Evolutionary conservation across 2,113 vertebrate genomes (phyloP), one percentile per base, ranked within the genome.

Genomic region (Malurus elegans): DNA sequence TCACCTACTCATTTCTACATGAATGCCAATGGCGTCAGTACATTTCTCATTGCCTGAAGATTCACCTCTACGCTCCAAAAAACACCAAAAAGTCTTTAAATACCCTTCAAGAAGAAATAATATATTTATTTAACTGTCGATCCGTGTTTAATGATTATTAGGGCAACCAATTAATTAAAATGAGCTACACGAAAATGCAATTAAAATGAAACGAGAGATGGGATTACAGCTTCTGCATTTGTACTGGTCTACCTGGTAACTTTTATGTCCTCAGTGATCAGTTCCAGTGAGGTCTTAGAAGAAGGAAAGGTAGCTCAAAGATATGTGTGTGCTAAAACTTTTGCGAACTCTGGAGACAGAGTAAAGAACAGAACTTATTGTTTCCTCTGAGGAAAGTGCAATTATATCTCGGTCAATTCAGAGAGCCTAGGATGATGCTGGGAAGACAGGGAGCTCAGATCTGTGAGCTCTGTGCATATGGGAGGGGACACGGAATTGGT

Each of bases 101-200:
- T 34, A 9, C 74, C 25, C 36, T 45, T 87, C 31, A 85, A 79
- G 73, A 75, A 54, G 26, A 58, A 88, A 81, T 88, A 61, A 75
- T 78, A 32, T 86, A 92, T 92, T 75, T 91, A 78, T 90, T 94
- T 91, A 71, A 84, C 40, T 90, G 50, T 71, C 54, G 64, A 40
- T 81, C 34, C 5, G 2, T 91, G n/a, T 69, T 95, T 79, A 92
- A 93, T 67, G 57, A 89, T 84, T 89, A 87, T 91, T 93, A 88
- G 42, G 76, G 29, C 38, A 65, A 69, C 34, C 44, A 79, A 79
- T 91, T 94, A 90, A 96, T 87, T 94, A 91, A 87, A 94, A 85
- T 60, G 14, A 93, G 54, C 12, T 67, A 31, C 34, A 45, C n/a
- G 57, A 75, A 95, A 91, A 90, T 74, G 65, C 90, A 91, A 91